Evolutionary conservation across 2,797 vertebrate genomes (phyloP).

Genomic region (Sebastes goodei): DNA sequence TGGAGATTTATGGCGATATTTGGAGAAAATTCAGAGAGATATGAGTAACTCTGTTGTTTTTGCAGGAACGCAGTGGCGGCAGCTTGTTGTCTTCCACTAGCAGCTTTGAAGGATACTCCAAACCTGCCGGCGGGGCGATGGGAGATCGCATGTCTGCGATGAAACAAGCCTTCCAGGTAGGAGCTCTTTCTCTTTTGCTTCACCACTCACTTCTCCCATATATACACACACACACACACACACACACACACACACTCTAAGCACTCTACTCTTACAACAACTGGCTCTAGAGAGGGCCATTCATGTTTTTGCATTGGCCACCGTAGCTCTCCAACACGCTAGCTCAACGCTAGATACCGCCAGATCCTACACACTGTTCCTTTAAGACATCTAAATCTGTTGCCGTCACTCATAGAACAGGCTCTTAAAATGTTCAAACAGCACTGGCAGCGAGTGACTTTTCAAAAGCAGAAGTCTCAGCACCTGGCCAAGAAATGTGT

Average conservation of each 20-base stretch:
- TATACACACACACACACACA: too few relatives aligned
- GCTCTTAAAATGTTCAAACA: background rate
- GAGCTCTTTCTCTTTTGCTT: background rate
- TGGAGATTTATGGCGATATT: background rate
- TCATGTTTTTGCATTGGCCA: too few relatives aligned
- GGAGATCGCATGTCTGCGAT: slow-evolving; percentile 96
- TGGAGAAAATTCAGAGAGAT: background rate
- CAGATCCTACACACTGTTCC: too few relatives aligned
- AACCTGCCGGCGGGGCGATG: slow-evolving; percentile 93
- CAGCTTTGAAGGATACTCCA: slow-evolving; percentile 90
- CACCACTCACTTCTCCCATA: background rate
- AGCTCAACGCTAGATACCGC: too few relatives aligned
- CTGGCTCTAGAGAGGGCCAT: too few relatives aligned
- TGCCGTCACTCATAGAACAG: background rate
- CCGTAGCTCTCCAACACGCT: too few relatives aligned
- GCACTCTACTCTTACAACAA: too few relatives aligned
- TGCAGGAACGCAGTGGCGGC: slow-evolving; percentile 85
- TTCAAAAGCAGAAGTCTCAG: background rate
- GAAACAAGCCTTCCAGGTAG: slow-evolving; percentile 98
- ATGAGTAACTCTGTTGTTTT: background rate
- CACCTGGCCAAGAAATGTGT: background rate
- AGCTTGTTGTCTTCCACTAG: slow-evolving; percentile 84
- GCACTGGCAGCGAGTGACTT: background rate
- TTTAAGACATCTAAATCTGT: background rate
- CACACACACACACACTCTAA: too few relatives aligned